Percentiles rank a stretch among this genome's conserved stretches.
phyloP scores from a whole-genome alignment of 2,113 vertebrate species.

The Etheostoma cragini region DNA sequence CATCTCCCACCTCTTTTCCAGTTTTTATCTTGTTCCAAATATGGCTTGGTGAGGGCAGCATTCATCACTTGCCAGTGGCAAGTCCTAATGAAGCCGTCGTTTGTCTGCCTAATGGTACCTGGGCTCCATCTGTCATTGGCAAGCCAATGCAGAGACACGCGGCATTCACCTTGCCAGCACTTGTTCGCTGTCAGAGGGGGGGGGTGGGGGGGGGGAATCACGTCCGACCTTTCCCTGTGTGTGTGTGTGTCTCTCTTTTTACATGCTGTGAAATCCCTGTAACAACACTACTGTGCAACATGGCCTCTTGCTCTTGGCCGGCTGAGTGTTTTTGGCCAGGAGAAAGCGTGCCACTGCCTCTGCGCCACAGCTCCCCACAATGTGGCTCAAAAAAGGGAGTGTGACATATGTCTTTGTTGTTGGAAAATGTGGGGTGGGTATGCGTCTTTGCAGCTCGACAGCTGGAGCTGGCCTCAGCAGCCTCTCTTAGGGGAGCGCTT shows the following conservation, averaged over 20 bases:
- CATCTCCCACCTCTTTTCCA: constrained; percentile 41
- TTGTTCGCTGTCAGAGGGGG: constrained; percentile 50
- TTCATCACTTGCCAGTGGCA: constrained; percentile 79
- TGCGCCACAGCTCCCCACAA: constrained; percentile 46
- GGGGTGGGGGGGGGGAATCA: constrained; percentile 44
- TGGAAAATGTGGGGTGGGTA: constrained; percentile 31
- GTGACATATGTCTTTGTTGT: constrained; percentile 76
- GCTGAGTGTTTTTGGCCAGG: constrained; percentile 34
- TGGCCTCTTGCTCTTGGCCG: constrained; percentile 37
- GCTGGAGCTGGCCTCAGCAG: constrained; percentile 71
- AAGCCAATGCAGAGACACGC: constrained; percentile 56
- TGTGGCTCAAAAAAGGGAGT: constrained; percentile 40
- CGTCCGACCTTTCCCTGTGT: constrained; percentile 55
- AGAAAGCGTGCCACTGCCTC: constrained; percentile 48
- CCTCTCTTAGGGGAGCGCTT: constrained; percentile 76
- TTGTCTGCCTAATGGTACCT: constrained; percentile 82
- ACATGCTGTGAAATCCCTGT: constrained; percentile 62
- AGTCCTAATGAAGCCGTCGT: constrained; percentile 79
- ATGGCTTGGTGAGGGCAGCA: constrained; percentile 71
- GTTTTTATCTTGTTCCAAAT: constrained; percentile 72
- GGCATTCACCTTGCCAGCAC: constrained; percentile 75
- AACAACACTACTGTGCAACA: constrained; percentile 44
- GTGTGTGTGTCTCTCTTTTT: constrained; percentile 19
- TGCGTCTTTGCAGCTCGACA: constrained; percentile 57
- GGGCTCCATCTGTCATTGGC: constrained; percentile 77